These are phyloP conservation scores for Tanytarsus gracilentus DNA, from an alignment of 2,888 invertebrate genomes.

Conservation along the genomic window DNA sequence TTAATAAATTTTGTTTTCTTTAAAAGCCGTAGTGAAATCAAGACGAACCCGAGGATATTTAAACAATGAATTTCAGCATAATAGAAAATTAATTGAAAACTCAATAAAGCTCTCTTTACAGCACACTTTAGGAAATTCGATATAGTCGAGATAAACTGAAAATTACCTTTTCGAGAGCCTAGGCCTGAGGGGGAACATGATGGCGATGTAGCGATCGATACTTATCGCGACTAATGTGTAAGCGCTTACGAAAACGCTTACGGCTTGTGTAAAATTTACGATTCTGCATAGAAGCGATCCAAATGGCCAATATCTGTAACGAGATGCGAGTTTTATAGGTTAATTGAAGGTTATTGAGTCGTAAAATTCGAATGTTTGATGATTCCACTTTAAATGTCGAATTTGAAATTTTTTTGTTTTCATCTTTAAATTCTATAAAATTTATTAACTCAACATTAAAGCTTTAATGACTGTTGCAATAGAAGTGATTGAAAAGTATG, in stretches of 20 bases:
- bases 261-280: constrained; percentile 73
- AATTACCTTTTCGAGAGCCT: constrained; percentile 59
- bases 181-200: constrained; percentile 78
- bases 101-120: neutral
- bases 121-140: neutral
- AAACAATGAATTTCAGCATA: neutral
- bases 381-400: too few species aligned
- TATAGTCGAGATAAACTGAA: neutral
- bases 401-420: too few species aligned
- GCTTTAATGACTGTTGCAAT: too few species aligned
- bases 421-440: too few species aligned
- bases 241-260: constrained; percentile 74
- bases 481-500: too few species aligned
- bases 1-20: too few species aligned
- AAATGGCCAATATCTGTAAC: constrained; percentile 68
- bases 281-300: constrained; percentile 70
- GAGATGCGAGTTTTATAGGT: neutral
- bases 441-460: too few species aligned
- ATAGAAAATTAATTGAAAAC: neutral
- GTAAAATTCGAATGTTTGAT: too few species aligned
- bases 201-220: constrained; percentile 81
- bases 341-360: too few species aligned
- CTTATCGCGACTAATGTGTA: constrained; percentile 87
- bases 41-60: neutral
- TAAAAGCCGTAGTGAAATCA: neutral